phyloP scores from a whole-genome alignment of 1,140 invertebrate genomes.

The Trichonephila inaurata region DNA sequence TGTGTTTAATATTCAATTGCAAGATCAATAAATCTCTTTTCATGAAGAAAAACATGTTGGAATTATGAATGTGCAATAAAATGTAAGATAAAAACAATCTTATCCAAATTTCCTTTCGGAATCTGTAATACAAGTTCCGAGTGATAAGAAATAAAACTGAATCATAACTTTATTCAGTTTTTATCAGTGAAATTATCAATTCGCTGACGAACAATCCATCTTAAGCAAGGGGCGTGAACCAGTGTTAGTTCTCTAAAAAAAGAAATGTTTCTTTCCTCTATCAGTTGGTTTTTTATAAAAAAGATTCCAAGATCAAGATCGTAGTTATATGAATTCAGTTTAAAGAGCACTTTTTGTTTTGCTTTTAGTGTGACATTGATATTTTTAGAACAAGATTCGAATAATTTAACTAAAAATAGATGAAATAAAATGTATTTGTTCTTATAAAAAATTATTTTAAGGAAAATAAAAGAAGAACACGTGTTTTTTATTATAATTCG shows the following conservation, averaged over 20 bases:
- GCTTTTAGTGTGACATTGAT: too few species aligned
- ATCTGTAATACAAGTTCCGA: not conserved
- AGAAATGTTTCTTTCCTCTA: too few species aligned
- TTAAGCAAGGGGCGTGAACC: slow-evolving; percentile 1
- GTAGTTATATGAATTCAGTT: too few species aligned
- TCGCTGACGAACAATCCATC: not conserved
- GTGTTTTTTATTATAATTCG: too few species aligned
- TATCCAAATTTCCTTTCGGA: not conserved
- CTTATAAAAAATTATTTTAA: too few species aligned
- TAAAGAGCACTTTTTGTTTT: too few species aligned
- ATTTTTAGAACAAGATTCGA: too few species aligned
- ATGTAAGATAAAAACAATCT: not conserved
- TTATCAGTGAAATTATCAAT: not conserved
- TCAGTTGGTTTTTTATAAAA: not conserved
- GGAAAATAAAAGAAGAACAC: too few species aligned
- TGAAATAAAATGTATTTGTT: too few species aligned
- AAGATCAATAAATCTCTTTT: too few species aligned
- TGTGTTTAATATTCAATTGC: too few species aligned
- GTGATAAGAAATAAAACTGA: slow-evolving; percentile 7
- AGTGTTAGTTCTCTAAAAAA: not conserved
- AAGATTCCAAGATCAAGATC: not conserved
- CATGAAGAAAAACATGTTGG: not conserved
- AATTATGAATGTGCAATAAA: not conserved
- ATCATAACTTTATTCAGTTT: not conserved
- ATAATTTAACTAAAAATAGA: too few species aligned